phyloP scores from a whole-genome alignment of 2,113 vertebrate genomes.

The Hepsetus odoe region DNA sequence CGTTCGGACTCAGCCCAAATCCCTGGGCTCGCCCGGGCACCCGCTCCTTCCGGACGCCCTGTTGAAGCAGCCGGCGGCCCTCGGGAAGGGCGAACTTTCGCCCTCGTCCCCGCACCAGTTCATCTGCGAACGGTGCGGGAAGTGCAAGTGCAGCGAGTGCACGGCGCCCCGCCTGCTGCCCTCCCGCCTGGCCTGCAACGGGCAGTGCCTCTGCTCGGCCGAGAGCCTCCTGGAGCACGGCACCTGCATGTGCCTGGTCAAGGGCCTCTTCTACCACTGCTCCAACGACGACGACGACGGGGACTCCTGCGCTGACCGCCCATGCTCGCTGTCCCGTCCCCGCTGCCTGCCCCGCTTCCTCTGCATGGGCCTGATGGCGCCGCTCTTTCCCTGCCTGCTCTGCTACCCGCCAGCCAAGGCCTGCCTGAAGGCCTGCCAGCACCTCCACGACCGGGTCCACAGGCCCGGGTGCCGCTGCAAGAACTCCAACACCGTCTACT shows the following conservation, averaged over 20 bases:
- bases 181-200: conserved; percentile 89
- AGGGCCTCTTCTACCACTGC: conserved; percentile 98
- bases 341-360: conserved; percentile 95
- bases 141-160: conserved; percentile 94
- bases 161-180: conserved; percentile 90
- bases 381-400: conserved; percentile 91
- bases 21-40: conserved; percentile 63
- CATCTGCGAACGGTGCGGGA: conserved; percentile 93
- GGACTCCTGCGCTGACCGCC: conserved; percentile 92
- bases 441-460: conserved; percentile 88
- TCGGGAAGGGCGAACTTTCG: conserved; percentile 64
- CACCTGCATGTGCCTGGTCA: conserved; percentile 97
- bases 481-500: conserved; percentile 98
- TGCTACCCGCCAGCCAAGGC: conserved; percentile 94
- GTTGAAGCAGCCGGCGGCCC: conserved; percentile 75
- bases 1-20: conserved; percentile 88
- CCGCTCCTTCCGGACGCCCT: conserved; percentile 74
- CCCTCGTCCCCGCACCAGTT: conserved; percentile 78
- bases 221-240: conserved; percentile 94
- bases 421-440: conserved; percentile 87
- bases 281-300: conserved; percentile 90
- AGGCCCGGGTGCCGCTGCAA: conserved; percentile 95
- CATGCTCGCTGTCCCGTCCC: conserved; percentile 92
- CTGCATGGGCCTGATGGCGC: conserved; percentile 93
- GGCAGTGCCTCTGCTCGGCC: conserved; percentile 91